Conservation (phyloP, 2,888 invertebrate species). For the Drosophila paucipuncta region DNA sequence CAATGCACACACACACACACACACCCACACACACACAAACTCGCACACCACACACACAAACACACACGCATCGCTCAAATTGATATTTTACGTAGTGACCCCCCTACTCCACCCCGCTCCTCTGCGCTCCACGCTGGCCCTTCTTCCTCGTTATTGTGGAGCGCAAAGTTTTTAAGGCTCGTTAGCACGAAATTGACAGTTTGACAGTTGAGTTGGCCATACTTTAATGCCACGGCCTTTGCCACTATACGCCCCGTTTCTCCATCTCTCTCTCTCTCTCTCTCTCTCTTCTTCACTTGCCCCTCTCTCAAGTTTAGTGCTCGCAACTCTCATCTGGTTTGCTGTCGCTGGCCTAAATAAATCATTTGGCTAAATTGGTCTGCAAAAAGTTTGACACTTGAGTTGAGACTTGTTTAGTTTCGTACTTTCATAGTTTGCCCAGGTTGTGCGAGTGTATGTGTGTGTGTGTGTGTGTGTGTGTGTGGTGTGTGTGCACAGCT, state of each 20-base stretch:
- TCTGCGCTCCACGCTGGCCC: too few relatives aligned
- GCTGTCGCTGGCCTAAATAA: constrained; percentile 74
- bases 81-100: constrained; percentile 74
- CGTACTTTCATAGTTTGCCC: constrained; percentile 47
- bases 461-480: constrained; percentile 20
- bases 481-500: constrained; percentile 31
- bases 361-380: constrained; percentile 81
- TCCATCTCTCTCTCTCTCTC: background rate
- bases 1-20: constrained; percentile 46
- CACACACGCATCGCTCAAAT: constrained; percentile 68
- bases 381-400: constrained; percentile 80
- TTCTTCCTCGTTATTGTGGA: constrained; percentile 46
- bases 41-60: constrained; percentile 46
- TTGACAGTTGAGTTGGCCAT: constrained; percentile 82
- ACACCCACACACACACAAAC: constrained; percentile 16
- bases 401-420: constrained; percentile 73
- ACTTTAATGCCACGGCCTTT: constrained; percentile 76
- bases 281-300: background rate
- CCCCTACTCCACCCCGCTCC: background rate
- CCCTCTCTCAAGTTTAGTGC: constrained; percentile 1
- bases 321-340: constrained; percentile 16
- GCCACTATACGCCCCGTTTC: constrained; percentile 13
- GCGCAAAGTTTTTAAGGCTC: constrained; percentile 78
- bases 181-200: constrained; percentile 82
- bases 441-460: constrained; percentile 40